Percentiles rank a stretch among this genome's conserved stretches.
These are phyloP conservation scores for Hyalella azteca DNA, from an alignment of 2,888 invertebrate species.

Conservation along the genomic window DNA sequence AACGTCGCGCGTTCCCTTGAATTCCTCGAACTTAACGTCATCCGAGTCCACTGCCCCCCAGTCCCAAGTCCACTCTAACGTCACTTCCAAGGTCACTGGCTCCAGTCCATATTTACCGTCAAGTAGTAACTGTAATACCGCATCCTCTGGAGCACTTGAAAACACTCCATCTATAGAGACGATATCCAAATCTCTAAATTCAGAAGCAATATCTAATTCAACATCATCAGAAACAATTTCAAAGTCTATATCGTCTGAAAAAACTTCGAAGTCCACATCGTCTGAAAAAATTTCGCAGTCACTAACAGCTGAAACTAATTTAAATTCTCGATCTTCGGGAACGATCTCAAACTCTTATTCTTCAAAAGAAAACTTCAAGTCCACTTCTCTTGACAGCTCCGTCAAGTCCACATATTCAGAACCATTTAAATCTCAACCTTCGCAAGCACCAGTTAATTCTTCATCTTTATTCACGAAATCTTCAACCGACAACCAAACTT, in stretches of 20 bases:
- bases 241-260: neutral
- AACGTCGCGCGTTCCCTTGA: neutral
- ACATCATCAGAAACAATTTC: neutral
- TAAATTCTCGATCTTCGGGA: neutral
- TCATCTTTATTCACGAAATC: too few species aligned
- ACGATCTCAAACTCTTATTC: neutral
- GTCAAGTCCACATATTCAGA: too few species aligned
- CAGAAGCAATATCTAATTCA: neutral
- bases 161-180: neutral
- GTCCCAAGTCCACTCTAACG: neutral
- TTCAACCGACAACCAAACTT: too few species aligned
- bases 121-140: neutral
- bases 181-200: neutral
- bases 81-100: constrained; percentile 5
- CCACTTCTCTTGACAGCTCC: too few species aligned
- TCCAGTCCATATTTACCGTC: neutral
- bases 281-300: neutral
- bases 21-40: constrained; percentile 16
- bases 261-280: neutral
- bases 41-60: neutral
- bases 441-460: too few species aligned
- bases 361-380: too few species aligned
- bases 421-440: too few species aligned
- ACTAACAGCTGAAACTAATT: neutral
- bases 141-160: neutral